These are phyloP conservation scores for Bos taurus DNA, from an alignment of 2,113 vertebrate species.

Conservation along the genomic window ARS-UCD2.0 NC_037342.1:70684001-70684500, in stretches of 20 bases:
- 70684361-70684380: not conserved
- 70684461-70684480: not conserved
- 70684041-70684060: not conserved
- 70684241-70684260: not conserved
- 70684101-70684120: not conserved
- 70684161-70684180: not conserved
- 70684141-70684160: not conserved
- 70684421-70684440: not conserved
- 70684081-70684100: not conserved
- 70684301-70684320: not conserved
- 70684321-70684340: not conserved
- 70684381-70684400: not conserved
- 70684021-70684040: not conserved
- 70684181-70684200: not conserved
- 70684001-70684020: not conserved
- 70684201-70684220: not conserved
- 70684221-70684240: not conserved
- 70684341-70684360: not conserved
- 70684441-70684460: not conserved
- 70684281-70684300: not conserved
- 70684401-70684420: not conserved
- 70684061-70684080: not conserved
- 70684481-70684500: not conserved
- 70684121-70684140: not conserved
- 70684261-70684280: not conserved